A percentile compares a stretch with the other conserved stretches of the same genome.
Evolutionary conservation across 2,888 invertebrate genomes (phyloP).

Genomic region (Tethea ocularis): DNA sequence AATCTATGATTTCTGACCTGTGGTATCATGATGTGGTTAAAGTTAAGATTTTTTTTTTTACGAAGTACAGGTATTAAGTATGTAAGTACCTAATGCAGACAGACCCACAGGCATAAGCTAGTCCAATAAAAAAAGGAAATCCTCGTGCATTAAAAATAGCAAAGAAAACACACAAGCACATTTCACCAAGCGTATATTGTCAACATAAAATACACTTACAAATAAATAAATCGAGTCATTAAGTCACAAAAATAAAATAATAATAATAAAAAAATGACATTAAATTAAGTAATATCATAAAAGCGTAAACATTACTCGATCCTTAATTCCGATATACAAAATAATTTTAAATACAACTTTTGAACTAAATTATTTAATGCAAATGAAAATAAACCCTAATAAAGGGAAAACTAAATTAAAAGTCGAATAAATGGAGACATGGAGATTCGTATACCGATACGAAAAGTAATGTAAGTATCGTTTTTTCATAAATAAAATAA

Average conservation of each 20-base stretch:
- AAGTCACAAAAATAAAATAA: constrained; percentile 40
- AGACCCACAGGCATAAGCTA: constrained; percentile 13
- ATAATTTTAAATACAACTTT: not conserved
- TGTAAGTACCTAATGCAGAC: not conserved
- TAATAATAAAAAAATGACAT: constrained; percentile 31
- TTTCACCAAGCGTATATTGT: constrained; percentile 78
- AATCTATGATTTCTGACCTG: too few relatives aligned
- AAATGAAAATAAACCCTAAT: constrained; percentile 5
- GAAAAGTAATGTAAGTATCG: not conserved
- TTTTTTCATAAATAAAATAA: not conserved
- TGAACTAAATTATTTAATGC: constrained; percentile 9
- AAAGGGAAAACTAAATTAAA: not conserved
- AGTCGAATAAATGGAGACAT: not conserved
- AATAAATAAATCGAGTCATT: constrained; percentile 63
- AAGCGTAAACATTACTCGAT: constrained; percentile 24
- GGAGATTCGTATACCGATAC: not conserved
- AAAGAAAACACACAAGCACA: constrained; percentile 63
- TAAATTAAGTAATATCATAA: constrained; percentile 20
- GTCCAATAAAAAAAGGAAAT: constrained; percentile 12
- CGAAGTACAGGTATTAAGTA: not conserved
- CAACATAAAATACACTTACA: constrained; percentile 71
- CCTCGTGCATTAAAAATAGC: constrained; percentile 27
- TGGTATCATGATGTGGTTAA: too few relatives aligned
- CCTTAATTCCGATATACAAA: not conserved
- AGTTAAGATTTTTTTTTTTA: too few relatives aligned